Conservation (phyloP, 1,140 invertebrate genomes). For the Tetranychus cinnabarinus region DNA sequence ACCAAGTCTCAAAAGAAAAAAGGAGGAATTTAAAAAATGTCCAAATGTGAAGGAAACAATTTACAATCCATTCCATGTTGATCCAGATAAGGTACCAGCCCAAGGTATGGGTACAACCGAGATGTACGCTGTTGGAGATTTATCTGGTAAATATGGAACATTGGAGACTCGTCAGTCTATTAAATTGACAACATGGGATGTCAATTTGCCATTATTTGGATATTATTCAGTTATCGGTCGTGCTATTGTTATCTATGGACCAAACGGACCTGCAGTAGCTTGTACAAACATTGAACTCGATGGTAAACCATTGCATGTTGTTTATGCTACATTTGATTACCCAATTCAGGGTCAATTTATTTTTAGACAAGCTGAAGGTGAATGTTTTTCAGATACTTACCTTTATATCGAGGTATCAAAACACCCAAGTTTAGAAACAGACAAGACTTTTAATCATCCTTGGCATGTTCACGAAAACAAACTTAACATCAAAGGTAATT, state of each 20-base stretch:
- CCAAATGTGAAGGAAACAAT: conserved; percentile 20
- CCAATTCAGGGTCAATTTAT: conserved; percentile 67
- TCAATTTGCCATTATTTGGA: conserved; percentile 50
- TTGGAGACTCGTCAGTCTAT: conserved; percentile 1
- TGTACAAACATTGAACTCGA: conserved; percentile 26
- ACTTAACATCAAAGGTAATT: not conserved
- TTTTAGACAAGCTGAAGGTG: conserved; percentile 48
- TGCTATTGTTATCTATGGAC: conserved; percentile 45
- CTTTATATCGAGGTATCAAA: conserved; percentile 20
- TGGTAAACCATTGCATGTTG: conserved; percentile 16
- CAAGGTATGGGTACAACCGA: conserved; percentile 38
- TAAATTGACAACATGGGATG: conserved; percentile 8
- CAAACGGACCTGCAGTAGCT: conserved; percentile 20
- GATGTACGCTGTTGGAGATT: conserved; percentile 61
- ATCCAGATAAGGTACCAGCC: conserved; percentile 15
- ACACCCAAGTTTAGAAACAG: conserved; percentile 21
- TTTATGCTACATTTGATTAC: conserved; percentile 33
- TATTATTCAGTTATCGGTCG: conserved; percentile 48
- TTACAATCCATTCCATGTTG: conserved; percentile 27
- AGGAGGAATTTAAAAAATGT: conserved; percentile 20
- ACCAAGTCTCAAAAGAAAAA: conserved; percentile 21
- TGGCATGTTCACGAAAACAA: conserved; percentile 35
- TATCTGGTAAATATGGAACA: conserved; percentile 51
- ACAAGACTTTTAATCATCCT: conserved; percentile 35
- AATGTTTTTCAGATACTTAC: conserved; percentile 54